Base-by-base conservation (phyloP, 2,888 invertebrate genomes). In the Digitonthophagus gazella region DNA sequence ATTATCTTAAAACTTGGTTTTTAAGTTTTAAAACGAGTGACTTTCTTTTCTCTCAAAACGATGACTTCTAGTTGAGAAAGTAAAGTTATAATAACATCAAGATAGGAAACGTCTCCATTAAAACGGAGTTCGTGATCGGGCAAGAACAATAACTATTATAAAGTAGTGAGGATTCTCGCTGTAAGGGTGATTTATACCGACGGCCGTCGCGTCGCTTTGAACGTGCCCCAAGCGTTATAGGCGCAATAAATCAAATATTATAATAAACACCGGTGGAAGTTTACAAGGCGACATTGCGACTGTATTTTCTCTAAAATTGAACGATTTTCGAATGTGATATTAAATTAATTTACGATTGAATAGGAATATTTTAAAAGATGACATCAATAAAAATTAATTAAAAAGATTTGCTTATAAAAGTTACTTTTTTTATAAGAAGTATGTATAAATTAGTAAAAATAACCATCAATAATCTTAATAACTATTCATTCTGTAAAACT, bases 81-180 rank as follows among this genome's bases (percentile, higher is more conserved):
- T 44, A 44, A 44, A 44, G 28, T 44, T 44, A 44, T 44, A 44
- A 44, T 44, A 44, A 44, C 3, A 19, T 61, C 19, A 20, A 19
- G 11, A 20, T 20, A 6, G 18, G 61, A 61, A 20, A n/a, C 19
- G 61, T 18, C 61, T 61, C 14, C 20, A 61, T 61, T 61, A 61
- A 61, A 20, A 19, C 18, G 20, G 14, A 18, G 61, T 61, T 18
- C 61, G 61, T 61, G 61, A 61, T 61, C 61, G 61, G 14, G 61
- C 61, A 61, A 61, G 61, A 61, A 61, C 61, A 61, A 61, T 61
- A 20, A 19, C 61, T 61, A 61, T 61, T 61, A 61, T 61, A 61
- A 61, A 61, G 61, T 61, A 61, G 61, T 61, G 20, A 61, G 61
- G 28, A 44, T 44, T 61, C 61, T 18, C 18, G n/a, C 18, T n/a